A percentile compares a stretch with the other conserved stretches of the same genome.
Conservation (phyloP, 1,140 invertebrate species). For the Paramacrobiotus metropolitanus region DNA sequence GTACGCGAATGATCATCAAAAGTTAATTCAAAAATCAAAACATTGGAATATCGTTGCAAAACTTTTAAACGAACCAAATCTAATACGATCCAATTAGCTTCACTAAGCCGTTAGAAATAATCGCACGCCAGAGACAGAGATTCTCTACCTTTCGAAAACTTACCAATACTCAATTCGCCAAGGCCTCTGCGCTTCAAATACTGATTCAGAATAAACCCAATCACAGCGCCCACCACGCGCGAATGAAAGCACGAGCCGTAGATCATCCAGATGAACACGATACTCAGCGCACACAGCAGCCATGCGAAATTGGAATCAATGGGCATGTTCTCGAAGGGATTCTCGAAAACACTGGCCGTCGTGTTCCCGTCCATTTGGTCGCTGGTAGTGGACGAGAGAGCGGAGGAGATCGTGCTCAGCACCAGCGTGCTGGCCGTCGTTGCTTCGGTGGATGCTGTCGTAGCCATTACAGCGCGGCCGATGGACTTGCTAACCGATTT, state of each 20-base stretch:
- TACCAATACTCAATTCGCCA: neutral
- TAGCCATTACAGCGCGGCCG: too few relatives aligned
- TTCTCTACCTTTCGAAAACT: neutral
- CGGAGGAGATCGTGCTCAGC: neutral
- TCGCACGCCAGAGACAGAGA: too few relatives aligned
- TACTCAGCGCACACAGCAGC: neutral
- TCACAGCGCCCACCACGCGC: neutral
- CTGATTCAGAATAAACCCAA: neutral
- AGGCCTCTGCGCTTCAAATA: neutral
- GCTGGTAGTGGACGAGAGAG: neutral
- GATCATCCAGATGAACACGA: neutral
- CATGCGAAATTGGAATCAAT: neutral
- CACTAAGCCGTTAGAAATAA: too few relatives aligned
- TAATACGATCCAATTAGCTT: too few relatives aligned
- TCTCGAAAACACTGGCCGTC: neutral
- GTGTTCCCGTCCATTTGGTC: neutral
- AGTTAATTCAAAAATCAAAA: too few relatives aligned
- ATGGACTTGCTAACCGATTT: too few relatives aligned
- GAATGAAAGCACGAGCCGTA: conserved; percentile 5
- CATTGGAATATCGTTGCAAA: too few relatives aligned
- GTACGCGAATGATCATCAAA: too few relatives aligned
- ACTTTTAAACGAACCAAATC: too few relatives aligned
- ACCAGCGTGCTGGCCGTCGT: too few relatives aligned
- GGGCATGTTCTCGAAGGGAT: neutral
- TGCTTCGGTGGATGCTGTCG: too few relatives aligned